phyloP scores from a whole-genome alignment of 1,140 invertebrate genomes.

The Sycobia sp. region DNA sequence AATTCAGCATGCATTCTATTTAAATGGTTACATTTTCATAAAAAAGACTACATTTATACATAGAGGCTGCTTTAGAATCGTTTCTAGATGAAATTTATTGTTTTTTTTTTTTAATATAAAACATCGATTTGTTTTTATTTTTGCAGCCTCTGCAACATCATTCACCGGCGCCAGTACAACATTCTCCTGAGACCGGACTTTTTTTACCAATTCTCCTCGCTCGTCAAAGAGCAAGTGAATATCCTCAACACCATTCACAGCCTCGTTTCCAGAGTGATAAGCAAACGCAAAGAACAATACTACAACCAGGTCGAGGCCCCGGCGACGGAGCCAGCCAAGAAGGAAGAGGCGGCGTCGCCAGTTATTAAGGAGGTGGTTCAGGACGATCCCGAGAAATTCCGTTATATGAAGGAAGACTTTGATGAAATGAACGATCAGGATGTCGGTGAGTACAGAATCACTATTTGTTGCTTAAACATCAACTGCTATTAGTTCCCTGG shows the following conservation, averaged over 20 bases:
- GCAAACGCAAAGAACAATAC: constrained; percentile 63
- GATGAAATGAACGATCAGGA: constrained; percentile 77
- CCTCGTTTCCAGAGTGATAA: constrained; percentile 69
- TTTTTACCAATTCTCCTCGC: constrained; percentile 67
- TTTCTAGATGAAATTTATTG: too few relatives aligned
- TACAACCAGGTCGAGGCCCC: constrained; percentile 55
- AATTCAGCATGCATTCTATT: too few relatives aligned
- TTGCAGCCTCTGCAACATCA: constrained; percentile 73
- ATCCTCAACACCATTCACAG: constrained; percentile 69
- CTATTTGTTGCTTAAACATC: too few relatives aligned
- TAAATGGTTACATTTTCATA: too few relatives aligned
- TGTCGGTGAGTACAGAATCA: constrained; percentile 68
- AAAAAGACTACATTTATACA: too few relatives aligned
- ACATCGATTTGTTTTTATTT: too few relatives aligned
- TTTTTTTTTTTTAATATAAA: too few relatives aligned
- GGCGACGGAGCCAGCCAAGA: constrained; percentile 24
- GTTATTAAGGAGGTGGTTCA: constrained; percentile 53
- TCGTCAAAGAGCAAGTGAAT: constrained; percentile 66
- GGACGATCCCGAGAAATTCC: constrained; percentile 74
- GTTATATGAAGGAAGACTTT: too few relatives aligned
- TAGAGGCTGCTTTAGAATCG: too few relatives aligned
- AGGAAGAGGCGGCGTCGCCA: constrained; percentile 1
- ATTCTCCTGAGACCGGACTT: constrained; percentile 65
- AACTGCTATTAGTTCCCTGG: too few relatives aligned
- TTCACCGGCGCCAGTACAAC: constrained; percentile 71